Evolutionary conservation across 1,140 invertebrate species (phyloP), one percentile per base, ranked within the genome.

Genomic region (Dermatophagoides farinae): DNA sequence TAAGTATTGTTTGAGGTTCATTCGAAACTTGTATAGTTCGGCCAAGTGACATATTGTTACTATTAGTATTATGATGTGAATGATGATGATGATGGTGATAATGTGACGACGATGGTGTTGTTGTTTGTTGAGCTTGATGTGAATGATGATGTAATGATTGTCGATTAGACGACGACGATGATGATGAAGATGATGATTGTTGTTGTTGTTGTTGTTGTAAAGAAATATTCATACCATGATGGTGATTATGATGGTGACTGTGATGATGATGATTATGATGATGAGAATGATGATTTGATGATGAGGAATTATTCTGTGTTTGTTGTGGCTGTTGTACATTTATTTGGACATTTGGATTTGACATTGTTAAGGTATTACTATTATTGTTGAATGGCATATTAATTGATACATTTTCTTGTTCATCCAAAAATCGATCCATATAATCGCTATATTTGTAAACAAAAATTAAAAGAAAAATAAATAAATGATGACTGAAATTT

Each of bases 391-490:
- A 59, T 18, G 25, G 25, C 20, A 43, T 53, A 39, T 11, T 57
- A 9, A 62, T 44, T 1, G 61, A 41, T 14, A 62, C 37, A 52
- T 64, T 63, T 61, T 86, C 84, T 69, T 85, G 82, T 69, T 86
- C 84, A 68, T 87, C 84, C 55, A 88, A 70, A 73, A 86, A 87
- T 65, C 83, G 76, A 67, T 88, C 84, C 85, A 88, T 86, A 68
- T 86, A 86, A 72, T 88, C 85, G 31, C 84, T 86, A 62, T 39
- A 53, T 61, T 37, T 16, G 37, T 54, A 37, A 54, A 38, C 11
- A 22, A 55, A 50, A 18, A 14, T 22, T 9, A 59, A 0, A 10
- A 5, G 10, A 44, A 1, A 20, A n/a, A 44, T 44, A 5, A 44
- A 20, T n/a, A 5, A 44, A 5, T n/a, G 43, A 44, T 58, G 14